These are phyloP conservation scores for Drosophila subpulchrella DNA, from an alignment of 1,140 invertebrate species.

Conservation along the genomic window DNA sequence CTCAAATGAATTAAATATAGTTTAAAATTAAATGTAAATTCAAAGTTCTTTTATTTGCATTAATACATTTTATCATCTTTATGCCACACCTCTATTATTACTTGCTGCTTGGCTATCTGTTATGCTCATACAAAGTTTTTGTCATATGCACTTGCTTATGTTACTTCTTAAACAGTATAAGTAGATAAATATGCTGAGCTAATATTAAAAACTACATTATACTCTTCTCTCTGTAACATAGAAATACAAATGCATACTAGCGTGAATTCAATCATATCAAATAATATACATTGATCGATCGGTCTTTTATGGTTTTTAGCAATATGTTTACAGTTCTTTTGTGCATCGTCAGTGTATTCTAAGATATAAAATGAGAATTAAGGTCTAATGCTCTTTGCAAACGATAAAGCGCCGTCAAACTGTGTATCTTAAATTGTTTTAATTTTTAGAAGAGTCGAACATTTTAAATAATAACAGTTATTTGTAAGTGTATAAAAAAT, in stretches of 20 bases:
- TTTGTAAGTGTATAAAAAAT: neutral
- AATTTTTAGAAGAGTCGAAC: neutral
- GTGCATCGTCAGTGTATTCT: conserved; percentile 3
- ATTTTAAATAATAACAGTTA: neutral
- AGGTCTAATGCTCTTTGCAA: neutral
- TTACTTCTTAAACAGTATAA: conserved; percentile 23
- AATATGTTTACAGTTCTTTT: conserved; percentile 32
- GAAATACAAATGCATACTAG: conserved; percentile 10
- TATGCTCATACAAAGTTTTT: conserved; percentile 13
- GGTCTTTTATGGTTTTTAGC: neutral
- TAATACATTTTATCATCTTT: conserved; percentile 26
- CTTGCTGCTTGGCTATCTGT: conserved; percentile 6
- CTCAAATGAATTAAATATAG: neutral
- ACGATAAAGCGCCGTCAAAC: neutral
- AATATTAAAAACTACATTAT: conserved; percentile 35
- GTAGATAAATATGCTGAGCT: conserved; percentile 22
- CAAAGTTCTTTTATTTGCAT: conserved; percentile 25
- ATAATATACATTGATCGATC: conserved; percentile 2
- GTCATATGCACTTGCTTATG: conserved; percentile 15
- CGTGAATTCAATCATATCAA: conserved; percentile 2
- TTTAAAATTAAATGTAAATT: conserved; percentile 17
- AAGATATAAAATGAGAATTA: neutral
- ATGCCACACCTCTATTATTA: conserved; percentile 1
- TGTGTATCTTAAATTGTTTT: no score
- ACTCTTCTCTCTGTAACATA: conserved; percentile 18